phyloP scores from a whole-genome alignment of 2,797 vertebrate species.

The Varecia variegata region DNA sequence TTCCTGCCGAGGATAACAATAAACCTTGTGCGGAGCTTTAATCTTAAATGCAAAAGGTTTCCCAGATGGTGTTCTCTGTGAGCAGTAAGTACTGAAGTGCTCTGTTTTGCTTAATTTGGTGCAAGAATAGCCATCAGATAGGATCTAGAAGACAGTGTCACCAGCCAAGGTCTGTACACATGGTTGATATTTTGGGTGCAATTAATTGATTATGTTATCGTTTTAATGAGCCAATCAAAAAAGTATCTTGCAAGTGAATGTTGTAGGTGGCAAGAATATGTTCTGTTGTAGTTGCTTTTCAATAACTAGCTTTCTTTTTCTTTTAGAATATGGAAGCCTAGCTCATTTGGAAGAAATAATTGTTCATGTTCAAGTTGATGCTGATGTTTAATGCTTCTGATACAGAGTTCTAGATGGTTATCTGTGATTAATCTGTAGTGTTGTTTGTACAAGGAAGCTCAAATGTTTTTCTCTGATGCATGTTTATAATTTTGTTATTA shows the following conservation, averaged over 20 bases:
- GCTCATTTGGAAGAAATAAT: slow-evolving; percentile 30
- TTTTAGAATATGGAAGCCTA: background rate
- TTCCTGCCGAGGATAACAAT: slow-evolving; percentile 53
- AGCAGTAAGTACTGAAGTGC: slow-evolving; percentile 48
- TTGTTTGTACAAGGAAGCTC: slow-evolving; percentile 48
- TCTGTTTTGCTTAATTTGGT: slow-evolving; percentile 50
- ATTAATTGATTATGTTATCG: slow-evolving; percentile 69
- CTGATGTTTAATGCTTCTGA: slow-evolving; percentile 31
- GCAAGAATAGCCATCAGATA: slow-evolving; percentile 52
- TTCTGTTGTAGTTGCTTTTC: background rate
- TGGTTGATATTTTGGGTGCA: slow-evolving; percentile 70
- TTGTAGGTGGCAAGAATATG: background rate
- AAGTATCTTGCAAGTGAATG: background rate
- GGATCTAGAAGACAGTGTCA: background rate
- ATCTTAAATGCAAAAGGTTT: slow-evolving; percentile 61
- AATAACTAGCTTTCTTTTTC: background rate
- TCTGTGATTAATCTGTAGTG: slow-evolving; percentile 2
- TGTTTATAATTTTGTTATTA: slow-evolving; percentile 57
- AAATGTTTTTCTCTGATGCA: slow-evolving; percentile 48
- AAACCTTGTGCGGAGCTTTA: slow-evolving; percentile 57
- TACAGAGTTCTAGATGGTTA: slow-evolving; percentile 21
- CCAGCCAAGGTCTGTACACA: slow-evolving; percentile 26
- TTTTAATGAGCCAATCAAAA: slow-evolving; percentile 61
- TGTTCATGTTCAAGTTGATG: slow-evolving; percentile 44
- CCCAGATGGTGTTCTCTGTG: slow-evolving; percentile 51